A percentile compares a stretch with the other conserved stretches of the same genome.
Evolutionary conservation across 2,113 vertebrate species (phyloP).

Genomic region (Callipepla californica): DNA sequence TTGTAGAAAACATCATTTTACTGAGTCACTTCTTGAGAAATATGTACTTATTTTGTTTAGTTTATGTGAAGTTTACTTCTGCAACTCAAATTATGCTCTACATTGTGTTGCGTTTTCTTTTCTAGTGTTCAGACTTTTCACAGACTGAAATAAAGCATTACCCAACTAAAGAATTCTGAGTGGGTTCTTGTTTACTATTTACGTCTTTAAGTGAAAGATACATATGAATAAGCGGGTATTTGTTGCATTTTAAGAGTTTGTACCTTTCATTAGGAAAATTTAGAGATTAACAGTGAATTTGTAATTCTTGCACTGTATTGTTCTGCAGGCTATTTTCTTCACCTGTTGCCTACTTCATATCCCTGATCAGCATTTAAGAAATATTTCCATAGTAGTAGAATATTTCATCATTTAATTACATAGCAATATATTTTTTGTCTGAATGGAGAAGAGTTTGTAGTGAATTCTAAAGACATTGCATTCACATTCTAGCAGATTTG

Average conservation of each 20-base stretch:
- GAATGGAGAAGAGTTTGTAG: background rate
- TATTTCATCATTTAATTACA: background rate
- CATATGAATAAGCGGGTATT: background rate
- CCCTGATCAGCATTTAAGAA: background rate
- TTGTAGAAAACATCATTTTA: background rate
- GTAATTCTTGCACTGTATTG: background rate
- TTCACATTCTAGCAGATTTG: background rate
- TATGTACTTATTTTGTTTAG: background rate
- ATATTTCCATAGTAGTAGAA: background rate
- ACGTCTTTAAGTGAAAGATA: background rate
- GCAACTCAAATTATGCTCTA: background rate
- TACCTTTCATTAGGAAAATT: background rate
- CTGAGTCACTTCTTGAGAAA: background rate
- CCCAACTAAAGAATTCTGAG: background rate
- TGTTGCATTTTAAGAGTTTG: background rate
- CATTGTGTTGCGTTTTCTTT: background rate
- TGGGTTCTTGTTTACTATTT: background rate
- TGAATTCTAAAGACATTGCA: background rate
- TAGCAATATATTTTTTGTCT: background rate
- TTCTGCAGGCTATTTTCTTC: background rate
- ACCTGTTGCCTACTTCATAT: background rate
- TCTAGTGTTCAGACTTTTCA: background rate
- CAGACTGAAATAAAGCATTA: background rate
- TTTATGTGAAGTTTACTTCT: background rate
- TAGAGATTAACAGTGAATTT: background rate